Percentiles rank a stretch among this genome's conserved stretches.
phyloP scores from a whole-genome alignment of 2,888 invertebrate species.

The Ennomos quercinarius region DNA sequence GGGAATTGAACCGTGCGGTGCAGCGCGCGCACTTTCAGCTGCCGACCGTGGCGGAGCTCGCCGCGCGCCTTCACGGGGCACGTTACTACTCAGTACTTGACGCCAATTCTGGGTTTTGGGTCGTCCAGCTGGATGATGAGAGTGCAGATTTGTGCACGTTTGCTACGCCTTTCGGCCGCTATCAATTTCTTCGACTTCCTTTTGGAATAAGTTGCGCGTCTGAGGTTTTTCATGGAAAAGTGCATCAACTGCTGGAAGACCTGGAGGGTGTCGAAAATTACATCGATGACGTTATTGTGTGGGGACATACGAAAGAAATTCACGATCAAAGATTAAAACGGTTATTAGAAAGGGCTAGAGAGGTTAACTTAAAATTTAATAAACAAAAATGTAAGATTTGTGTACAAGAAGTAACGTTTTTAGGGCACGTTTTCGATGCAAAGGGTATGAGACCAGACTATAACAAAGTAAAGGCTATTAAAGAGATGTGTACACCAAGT shows the following conservation, averaged over 20 bases:
- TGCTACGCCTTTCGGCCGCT: background rate
- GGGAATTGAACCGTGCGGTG: too few relatives aligned
- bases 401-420: background rate
- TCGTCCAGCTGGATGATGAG: background rate
- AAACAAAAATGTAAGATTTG: background rate
- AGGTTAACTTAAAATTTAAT: too few relatives aligned
- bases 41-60: background rate
- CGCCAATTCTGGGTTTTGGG: background rate
- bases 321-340: too few relatives aligned
- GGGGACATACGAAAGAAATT: background rate
- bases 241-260: too few relatives aligned
- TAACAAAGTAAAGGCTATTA: slow-evolving; percentile 2
- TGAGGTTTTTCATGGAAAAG: background rate
- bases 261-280: background rate
- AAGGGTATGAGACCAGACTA: background rate
- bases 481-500: background rate
- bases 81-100: background rate
- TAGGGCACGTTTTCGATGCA: too few relatives aligned
- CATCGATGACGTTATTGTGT: background rate
- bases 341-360: too few relatives aligned
- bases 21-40: background rate
- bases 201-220: background rate
- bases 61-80: background rate
- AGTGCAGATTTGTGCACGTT: background rate
- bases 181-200: too few relatives aligned